Percentiles rank a stretch among this genome's conserved stretches.
Evolutionary conservation across 2,888 invertebrate species (phyloP).

Genomic region (Pseudeuparius sepicola): DNA sequence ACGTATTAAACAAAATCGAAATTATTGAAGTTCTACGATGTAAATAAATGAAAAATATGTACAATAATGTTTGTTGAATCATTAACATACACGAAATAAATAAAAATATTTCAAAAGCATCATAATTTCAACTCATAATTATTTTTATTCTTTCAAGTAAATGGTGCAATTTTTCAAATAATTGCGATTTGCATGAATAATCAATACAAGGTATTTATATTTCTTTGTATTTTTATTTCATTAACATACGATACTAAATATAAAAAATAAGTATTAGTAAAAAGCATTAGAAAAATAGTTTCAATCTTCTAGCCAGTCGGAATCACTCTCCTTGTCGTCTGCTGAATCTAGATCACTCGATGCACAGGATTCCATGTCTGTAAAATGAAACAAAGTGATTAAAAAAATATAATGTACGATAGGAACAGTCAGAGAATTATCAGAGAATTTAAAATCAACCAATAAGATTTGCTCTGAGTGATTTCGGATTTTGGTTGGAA

Average conservation of each 20-base stretch:
- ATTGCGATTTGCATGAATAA: slow-evolving; percentile 2
- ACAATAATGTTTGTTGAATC: not conserved
- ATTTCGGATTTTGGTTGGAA: no score
- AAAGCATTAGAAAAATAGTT: not conserved
- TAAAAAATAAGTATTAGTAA: not conserved
- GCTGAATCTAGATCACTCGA: slow-evolving; percentile 3
- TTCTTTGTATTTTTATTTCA: slow-evolving; percentile 2
- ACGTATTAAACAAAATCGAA: not conserved
- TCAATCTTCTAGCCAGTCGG: slow-evolving; percentile 3
- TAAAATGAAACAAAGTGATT: slow-evolving; percentile 2
- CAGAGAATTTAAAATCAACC: no score
- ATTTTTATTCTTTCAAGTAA: slow-evolving; percentile 1
- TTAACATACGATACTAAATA: no score
- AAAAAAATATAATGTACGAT: slow-evolving; percentile 3
- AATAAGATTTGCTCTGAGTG: no score
- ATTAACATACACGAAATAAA: slow-evolving; percentile 1
- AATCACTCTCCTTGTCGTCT: slow-evolving; percentile 2
- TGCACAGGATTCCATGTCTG: slow-evolving; percentile 2
- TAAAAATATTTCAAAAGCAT: slow-evolving; percentile 2
- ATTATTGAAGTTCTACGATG: slow-evolving; percentile 1
- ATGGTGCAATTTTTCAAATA: slow-evolving; percentile 1
- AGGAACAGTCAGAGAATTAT: no score
- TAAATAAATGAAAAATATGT: not conserved
- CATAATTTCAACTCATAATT: slow-evolving; percentile 2
- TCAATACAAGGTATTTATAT: not conserved